Conservation (phyloP, 2,888 invertebrate genomes). For the Nipponacmea schrenckii region DNA sequence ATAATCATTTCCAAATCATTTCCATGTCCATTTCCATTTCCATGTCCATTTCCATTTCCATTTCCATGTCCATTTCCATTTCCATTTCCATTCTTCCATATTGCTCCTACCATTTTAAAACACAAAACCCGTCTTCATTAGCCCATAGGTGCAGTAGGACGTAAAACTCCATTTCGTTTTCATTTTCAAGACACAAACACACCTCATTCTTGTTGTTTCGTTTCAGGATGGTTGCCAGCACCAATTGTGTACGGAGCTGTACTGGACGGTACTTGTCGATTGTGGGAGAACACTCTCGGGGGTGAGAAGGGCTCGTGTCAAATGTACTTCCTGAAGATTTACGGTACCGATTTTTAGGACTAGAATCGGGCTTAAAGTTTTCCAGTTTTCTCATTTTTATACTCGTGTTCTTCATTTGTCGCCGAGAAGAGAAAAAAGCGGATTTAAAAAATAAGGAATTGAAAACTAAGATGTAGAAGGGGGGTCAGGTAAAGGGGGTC, state of each 20-base stretch:
- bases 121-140: too few relatives aligned
- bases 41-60: too few relatives aligned
- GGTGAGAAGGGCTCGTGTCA: constrained; percentile 22
- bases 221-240: constrained; percentile 22
- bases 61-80: too few relatives aligned
- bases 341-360: constrained; percentile 12
- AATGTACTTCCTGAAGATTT: constrained; percentile 23
- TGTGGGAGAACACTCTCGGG: constrained; percentile 16
- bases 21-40: too few relatives aligned
- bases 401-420: constrained; percentile 1
- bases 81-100: too few relatives aligned
- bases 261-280: constrained; percentile 21
- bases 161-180: background rate
- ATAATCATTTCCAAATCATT: too few relatives aligned
- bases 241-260: constrained; percentile 23
- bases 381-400: background rate
- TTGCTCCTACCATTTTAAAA: too few relatives aligned
- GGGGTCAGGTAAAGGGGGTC: too few relatives aligned
- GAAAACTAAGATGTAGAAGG: too few relatives aligned
- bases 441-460: too few relatives aligned
- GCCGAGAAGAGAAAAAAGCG: too few relatives aligned
- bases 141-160: background rate
- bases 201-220: background rate
- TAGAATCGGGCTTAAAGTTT: background rate
- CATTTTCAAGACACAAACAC: background rate